A percentile compares a stretch with the other conserved stretches of the same genome.
Conservation (phyloP, 2,888 invertebrate species). For the Linyphia triangularis region DNA sequence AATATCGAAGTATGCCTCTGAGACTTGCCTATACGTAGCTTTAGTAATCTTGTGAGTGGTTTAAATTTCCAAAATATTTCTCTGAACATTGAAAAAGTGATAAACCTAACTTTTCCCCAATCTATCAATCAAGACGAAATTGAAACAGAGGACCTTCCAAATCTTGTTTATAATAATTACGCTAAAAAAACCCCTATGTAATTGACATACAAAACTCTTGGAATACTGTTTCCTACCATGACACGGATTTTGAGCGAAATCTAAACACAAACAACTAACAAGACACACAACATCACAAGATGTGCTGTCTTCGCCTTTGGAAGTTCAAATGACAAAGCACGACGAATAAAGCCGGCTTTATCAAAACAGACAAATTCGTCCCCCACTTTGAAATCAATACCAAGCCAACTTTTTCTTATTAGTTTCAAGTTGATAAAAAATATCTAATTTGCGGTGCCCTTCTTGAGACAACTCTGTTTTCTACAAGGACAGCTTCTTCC, state of each 20-base stretch:
- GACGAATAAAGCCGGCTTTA: constrained; percentile 64
- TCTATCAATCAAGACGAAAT: too few species aligned
- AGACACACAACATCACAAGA: constrained; percentile 49
- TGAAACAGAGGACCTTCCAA: too few species aligned
- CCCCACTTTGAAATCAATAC: constrained; percentile 65
- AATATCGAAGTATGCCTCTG: too few species aligned
- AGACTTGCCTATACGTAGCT: too few species aligned
- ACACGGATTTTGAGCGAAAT: not conserved
- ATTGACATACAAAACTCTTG: not conserved
- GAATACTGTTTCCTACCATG: not conserved
- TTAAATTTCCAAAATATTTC: too few species aligned
- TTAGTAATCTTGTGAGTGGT: too few species aligned
- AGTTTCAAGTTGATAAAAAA: constrained; percentile 23
- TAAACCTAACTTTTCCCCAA: too few species aligned
- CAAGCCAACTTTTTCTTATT: constrained; percentile 61
- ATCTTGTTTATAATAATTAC: too few species aligned
- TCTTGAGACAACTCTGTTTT: constrained; percentile 63
- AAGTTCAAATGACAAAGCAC: constrained; percentile 22
- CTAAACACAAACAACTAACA: constrained; percentile 66
- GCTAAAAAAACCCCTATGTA: not conserved
- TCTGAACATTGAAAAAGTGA: too few species aligned
- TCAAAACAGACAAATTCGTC: constrained; percentile 45
- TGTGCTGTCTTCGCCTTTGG: constrained; percentile 23
- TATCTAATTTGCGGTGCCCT: constrained; percentile 69
- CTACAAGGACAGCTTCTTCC: constrained; percentile 72